Base-by-base conservation (phyloP, 2,113 vertebrate genomes). In the Boleophthalmus pectinirostris region DNA sequence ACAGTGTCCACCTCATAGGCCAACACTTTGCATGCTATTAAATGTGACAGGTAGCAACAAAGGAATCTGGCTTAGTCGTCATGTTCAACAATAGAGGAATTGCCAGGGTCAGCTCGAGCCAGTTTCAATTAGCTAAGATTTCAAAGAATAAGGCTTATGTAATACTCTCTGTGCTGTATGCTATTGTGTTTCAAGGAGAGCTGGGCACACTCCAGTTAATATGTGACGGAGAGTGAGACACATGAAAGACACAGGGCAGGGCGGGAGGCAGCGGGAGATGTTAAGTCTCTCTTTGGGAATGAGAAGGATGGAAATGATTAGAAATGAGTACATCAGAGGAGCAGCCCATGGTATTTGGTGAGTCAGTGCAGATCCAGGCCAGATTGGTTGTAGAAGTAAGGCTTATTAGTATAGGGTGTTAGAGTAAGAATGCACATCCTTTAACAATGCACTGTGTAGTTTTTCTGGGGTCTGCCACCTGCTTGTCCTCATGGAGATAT, bases 1-100 rank as follows among this genome's bases (percentile, higher is more conserved):
- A 51, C 33, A 68, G 45, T 64, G 16, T 64, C 65, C 29, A 73
- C 78, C 73, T 80, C 82, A 69, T 77, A 24, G 47, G 67, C 68
- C 56, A 53, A 56, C 68, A 61, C 47, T 38, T 46, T 58, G 51
- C 43, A 38, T 63, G 65, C 71, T 43, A 33, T 51, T 70, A 53
- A 66, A 68, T 76, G 43, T 66, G 45, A 65, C 66, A 71, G 33
- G 69, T 64, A 70, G 53, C 60, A 68, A 79, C 65, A 56, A 58
- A 56, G 56, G 72, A 57, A 8, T n/a, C 47, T 65, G 56, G 21
- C 77, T 73, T 68, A 51, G 45, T 16, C 29, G n/a, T 23, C 43
- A 47, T 54, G 14, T 67, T 9, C 57, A 35, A 23, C 7, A 25
- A 15, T 24, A 38, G 9, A n/a, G 12, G 49, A 75, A 46, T 38